Evolutionary conservation across 2,113 vertebrate genomes (phyloP).

Genomic region (Syrmaticus mikado): DNA sequence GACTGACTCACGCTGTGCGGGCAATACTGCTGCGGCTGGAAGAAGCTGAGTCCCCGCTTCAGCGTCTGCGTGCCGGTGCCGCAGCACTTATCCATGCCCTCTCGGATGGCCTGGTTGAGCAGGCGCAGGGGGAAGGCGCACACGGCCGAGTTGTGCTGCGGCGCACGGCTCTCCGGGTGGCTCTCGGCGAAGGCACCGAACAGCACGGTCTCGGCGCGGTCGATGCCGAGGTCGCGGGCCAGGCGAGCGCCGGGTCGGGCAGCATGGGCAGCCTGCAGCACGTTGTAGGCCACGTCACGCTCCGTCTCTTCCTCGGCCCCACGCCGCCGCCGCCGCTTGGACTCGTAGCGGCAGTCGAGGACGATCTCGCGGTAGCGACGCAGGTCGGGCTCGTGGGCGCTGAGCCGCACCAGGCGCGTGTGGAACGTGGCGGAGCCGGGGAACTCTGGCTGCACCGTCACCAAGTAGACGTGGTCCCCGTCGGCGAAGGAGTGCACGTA

Average conservation of each 20-base stretch:
- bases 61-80: constrained; percentile 62
- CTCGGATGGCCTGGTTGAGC: constrained; percentile 83
- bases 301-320: not conserved
- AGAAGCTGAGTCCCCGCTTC: constrained; percentile 87
- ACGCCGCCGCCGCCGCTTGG: constrained; percentile 78
- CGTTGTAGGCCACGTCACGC: constrained; percentile 81
- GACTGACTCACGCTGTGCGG: constrained; percentile 86
- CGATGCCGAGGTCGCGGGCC: constrained; percentile 82
- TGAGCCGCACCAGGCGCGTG: constrained; percentile 86
- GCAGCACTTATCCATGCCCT: constrained; percentile 88
- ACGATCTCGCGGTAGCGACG: constrained; percentile 88
- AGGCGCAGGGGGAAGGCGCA: constrained; percentile 89
- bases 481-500: constrained; percentile 89
- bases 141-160: constrained; percentile 80
- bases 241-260: constrained; percentile 82
- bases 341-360: constrained; percentile 88
- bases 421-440: constrained; percentile 69
- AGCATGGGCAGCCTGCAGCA: constrained; percentile 89
- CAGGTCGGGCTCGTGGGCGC: constrained; percentile 77
- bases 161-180: constrained; percentile 31
- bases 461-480: constrained; percentile 87
- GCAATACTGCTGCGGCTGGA: constrained; percentile 86
- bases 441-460: constrained; percentile 86
- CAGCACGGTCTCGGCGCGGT: constrained; percentile 81
- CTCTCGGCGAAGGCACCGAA: constrained; percentile 87